These are phyloP conservation scores for Girardia tigrina DNA, from an alignment of 2,888 invertebrate species.

Conservation along the genomic window DNA sequence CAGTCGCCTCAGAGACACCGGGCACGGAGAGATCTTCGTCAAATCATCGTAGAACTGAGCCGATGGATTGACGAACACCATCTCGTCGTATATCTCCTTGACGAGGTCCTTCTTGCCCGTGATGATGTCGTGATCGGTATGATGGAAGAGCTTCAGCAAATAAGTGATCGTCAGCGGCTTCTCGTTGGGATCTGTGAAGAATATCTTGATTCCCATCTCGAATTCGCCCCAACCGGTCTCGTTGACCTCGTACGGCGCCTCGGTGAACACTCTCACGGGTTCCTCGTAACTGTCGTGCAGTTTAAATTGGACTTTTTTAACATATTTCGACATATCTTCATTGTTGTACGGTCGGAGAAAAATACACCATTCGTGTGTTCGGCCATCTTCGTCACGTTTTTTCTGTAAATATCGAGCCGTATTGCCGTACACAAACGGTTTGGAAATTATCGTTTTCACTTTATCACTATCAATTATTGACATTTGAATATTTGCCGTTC, in stretches of 20 bases:
- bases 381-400: conserved; percentile 87
- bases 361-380: conserved; percentile 93
- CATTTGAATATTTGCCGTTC: too few species aligned
- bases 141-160: conserved; percentile 76
- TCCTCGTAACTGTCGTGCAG: conserved; percentile 90
- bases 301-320: conserved; percentile 89
- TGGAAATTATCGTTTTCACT: conserved; percentile 57
- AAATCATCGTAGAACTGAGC: conserved; percentile 24
- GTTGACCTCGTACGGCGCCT: conserved; percentile 87
- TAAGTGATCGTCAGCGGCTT: conserved; percentile 83
- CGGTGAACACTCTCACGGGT: conserved; percentile 76
- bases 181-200: conserved; percentile 88
- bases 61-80: conserved; percentile 35
- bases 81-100: conserved; percentile 35
- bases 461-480: neutral
- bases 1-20: neutral
- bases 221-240: conserved; percentile 99
- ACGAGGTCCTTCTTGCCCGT: conserved; percentile 57
- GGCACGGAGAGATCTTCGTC: neutral
- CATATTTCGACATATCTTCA: conserved; percentile 74
- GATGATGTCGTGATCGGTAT: conserved; percentile 54
- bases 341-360: conserved; percentile 75
- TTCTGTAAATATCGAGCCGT: conserved; percentile 84
- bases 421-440: conserved; percentile 90
- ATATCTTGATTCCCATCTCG: conserved; percentile 89